Evolutionary conservation across 2,888 invertebrate genomes (phyloP), one percentile per base, ranked within the genome.

Genomic region (Rotaria magnacalcarata): DNA sequence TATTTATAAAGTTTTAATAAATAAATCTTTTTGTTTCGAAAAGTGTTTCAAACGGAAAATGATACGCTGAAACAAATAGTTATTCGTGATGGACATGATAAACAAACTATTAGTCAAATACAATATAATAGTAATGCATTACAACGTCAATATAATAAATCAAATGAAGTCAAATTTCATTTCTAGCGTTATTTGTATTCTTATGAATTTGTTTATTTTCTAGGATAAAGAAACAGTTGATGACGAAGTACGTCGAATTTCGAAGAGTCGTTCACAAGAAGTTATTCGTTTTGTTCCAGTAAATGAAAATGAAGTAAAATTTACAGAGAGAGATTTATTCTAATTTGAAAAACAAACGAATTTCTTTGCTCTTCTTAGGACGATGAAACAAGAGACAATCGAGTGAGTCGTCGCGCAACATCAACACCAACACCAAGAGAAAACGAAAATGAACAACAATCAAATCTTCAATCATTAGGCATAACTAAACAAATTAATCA

Each of bases 41-140:
- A 47, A 80, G 75, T 80, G 47, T 80, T 80, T 47, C 75, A 80
- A 80, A 43, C 21, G 3, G 75, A 80, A 47, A 80, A 80, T 47
- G n/a, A 47, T 80, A 11, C 75, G 43, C 47, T 80, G 8, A 43
- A 24, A 80, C 75, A 80, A 41, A 41, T 80, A 67, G 67, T 67
- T 67, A 27, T 67, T 67, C 67, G 67, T 34, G 67, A 67, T 67
- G 67, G 67, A 16, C 67, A 67, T 34, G 67, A 67, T 14, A 67
- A 67, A 34, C 34, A 34, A 67, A 14, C 34, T 2, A 67, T 16
- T 14, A 67, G 1, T 67, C 11, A 67, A 67, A 34, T 67, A 16
- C 67, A 67, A 34, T 67, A 16, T 34, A 50, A n/a, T 60, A n/a
- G 14, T 50, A 50, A 50, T 50, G 14, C 50, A 50, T 50, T 50